Conservation (phyloP, 2,797 vertebrate genomes). For the Melanotaenia trifasciata region DNA sequence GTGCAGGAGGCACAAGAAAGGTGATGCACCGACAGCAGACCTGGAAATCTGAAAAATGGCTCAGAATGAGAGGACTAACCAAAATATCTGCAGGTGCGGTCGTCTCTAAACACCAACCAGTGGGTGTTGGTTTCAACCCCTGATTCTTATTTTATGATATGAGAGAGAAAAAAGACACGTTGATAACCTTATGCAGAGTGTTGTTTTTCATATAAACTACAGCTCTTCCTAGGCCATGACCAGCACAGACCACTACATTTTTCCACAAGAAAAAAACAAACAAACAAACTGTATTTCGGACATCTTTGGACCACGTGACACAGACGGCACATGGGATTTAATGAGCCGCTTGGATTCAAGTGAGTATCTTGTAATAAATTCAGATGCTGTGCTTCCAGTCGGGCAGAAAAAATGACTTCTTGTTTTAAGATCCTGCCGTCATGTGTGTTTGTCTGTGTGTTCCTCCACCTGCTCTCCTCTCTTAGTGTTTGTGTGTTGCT, state of each 20-base stretch:
- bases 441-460: background rate
- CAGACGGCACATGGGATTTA: background rate
- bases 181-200: too few relatives aligned
- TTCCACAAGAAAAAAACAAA: too few relatives aligned
- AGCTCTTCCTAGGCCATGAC: too few relatives aligned
- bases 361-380: background rate
- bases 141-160: too few relatives aligned
- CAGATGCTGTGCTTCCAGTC: background rate
- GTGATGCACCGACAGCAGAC: background rate
- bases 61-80: background rate
- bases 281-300: background rate
- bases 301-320: background rate
- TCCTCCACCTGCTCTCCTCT: slow-evolving; percentile 22
- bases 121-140: too few relatives aligned
- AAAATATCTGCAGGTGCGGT: background rate
- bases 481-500: slow-evolving; percentile 18
- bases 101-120: background rate
- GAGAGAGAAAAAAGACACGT: too few relatives aligned
- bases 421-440: background rate
- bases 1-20: background rate
- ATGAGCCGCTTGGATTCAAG: background rate
- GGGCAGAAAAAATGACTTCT: background rate
- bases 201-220: too few relatives aligned
- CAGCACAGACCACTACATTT: too few relatives aligned
- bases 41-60: too few relatives aligned